Evolutionary conservation across 2,888 invertebrate species (phyloP), one percentile per base, ranked within the genome.

Genomic region (Drosophila pseudotalamancana): DNA sequence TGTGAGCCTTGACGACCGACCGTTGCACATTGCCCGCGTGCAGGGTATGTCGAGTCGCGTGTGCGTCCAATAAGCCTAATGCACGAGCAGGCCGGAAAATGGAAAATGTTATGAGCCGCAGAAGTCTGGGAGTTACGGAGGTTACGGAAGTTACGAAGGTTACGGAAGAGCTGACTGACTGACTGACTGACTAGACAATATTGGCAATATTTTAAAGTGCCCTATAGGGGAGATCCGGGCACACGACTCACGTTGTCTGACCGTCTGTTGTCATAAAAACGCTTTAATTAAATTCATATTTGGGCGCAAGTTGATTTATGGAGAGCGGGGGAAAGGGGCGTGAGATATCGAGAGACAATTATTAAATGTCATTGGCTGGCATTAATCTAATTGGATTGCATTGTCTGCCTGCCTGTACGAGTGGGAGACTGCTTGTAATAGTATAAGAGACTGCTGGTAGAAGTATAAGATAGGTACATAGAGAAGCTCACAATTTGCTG

Each of bases 251-350:
- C 45, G 25, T 6, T 9, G 48, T 55, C 14, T 9, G 48, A 57
- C 14, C 71, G 70, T 67, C 73, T 77, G 77, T 77, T 73, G 67
- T 63, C 73, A 81, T 87, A 85, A 88, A 87, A 86, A 78, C 79
- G 70, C 79, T 88, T 89, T 89, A 89, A 89, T 89, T 89, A 89
- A 89, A 89, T 89, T 88, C 89, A 78, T 86, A 88, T 87, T 88
- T 78, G 73, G 71, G 18, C 50, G 53, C 49, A 61, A 51, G 55
- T 53, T 84, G 82, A 87, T 87, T 87, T 80, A 74, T 80, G 57
- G 48, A 37, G 29, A 8, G 12, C 9, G n/a, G 18, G 2, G 11
- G 8, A 35, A 23, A 9, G 48, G 39, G 54, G 32, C 63, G 55
- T 59, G 51, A 43, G 55, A 25, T 55, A 72, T 67, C 56, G 56